Evolutionary conservation across 2,113 vertebrate genomes (phyloP).

Genomic region (rat (Rattus norvegicus)): GRCr8 NC_086028.1:43045001-43045500

Average conservation of each 20-base stretch:
- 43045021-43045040: neutral
- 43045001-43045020: neutral
- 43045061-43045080: neutral
- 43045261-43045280: neutral
- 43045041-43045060: neutral
- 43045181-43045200: neutral
- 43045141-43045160: neutral
- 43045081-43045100: neutral
- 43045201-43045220: neutral
- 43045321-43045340: neutral
- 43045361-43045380: neutral
- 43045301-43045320: neutral
- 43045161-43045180: too few relatives aligned
- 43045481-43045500: neutral
- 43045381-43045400: neutral
- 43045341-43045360: neutral
- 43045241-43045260: neutral
- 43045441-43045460: neutral
- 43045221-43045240: neutral
- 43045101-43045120: neutral
- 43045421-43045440: neutral
- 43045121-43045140: neutral
- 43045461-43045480: neutral
- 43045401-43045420: neutral
- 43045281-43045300: too few relatives aligned